Conservation (phyloP, 2,113 vertebrate species). For the Sialia sialis region DNA sequence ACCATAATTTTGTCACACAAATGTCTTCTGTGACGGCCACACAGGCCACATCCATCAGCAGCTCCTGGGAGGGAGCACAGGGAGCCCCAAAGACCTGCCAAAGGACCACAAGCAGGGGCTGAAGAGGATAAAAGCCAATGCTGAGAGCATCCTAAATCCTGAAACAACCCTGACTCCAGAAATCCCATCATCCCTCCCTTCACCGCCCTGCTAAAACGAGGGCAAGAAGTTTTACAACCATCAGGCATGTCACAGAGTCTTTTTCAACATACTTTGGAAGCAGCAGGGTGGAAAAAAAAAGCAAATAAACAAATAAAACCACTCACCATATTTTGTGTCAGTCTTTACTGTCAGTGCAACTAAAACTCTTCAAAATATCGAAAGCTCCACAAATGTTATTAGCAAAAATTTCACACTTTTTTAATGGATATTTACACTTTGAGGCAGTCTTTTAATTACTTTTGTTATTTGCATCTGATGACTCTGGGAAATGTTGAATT, state of each 20-base stretch:
- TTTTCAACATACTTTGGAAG: constrained; percentile 13
- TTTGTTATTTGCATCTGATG: constrained; percentile 2
- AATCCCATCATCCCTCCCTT: not conserved
- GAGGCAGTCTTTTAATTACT: constrained; percentile 48
- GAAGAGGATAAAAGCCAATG: not conserved
- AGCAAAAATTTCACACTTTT: not conserved
- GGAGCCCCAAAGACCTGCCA: not conserved
- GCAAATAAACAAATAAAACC: constrained; percentile 47
- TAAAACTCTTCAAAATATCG: constrained; percentile 19
- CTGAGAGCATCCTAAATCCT: not conserved
- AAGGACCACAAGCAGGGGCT: not conserved
- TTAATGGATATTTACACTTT: constrained; percentile 32
- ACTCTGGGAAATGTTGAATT: constrained; percentile 1
- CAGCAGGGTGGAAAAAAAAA: not conserved
- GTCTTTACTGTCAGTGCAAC: constrained; percentile 45
- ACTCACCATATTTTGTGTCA: constrained; percentile 32
- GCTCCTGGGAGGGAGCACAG: not conserved
- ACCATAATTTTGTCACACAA: not conserved
- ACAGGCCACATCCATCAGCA: not conserved
- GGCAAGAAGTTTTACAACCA: constrained; percentile 13
- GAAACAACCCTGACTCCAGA: not conserved
- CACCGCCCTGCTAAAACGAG: not conserved
- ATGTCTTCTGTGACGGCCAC: not conserved
- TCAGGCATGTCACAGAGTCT: not conserved
- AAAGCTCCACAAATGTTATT: constrained; percentile 14